These are phyloP conservation scores for Palloptera scutellata DNA, from an alignment of 2,888 invertebrate species.

Conservation along the genomic window DNA sequence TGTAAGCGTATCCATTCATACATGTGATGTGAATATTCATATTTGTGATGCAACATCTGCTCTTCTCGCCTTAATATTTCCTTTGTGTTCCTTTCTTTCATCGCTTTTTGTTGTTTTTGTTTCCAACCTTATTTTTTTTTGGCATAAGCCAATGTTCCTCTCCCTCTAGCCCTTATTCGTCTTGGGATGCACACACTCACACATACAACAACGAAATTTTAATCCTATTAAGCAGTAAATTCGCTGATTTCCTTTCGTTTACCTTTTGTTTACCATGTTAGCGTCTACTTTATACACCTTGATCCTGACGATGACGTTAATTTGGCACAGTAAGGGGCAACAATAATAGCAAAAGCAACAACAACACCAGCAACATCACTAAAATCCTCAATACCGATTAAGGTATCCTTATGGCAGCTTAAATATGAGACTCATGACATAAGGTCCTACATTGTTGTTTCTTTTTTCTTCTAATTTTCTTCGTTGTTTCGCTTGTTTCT, in stretches of 20 bases:
- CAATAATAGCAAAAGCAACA: constrained; percentile 5
- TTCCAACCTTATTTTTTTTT: neutral
- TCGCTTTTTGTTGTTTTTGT: neutral
- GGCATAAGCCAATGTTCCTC: constrained; percentile 7
- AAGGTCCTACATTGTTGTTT: neutral
- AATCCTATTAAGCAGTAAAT: neutral
- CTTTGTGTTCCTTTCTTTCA: neutral
- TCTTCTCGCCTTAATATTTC: neutral
- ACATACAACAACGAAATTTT: neutral
- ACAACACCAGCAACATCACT: constrained; percentile 4
- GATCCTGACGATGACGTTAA: constrained; percentile 18
- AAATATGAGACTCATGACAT: constrained; percentile 9
- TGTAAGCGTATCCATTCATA: too few species aligned
- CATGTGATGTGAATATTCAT: neutral
- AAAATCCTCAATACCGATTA: neutral
- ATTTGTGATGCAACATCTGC: neutral
- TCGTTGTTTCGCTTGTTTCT: too few species aligned
- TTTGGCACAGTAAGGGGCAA: constrained; percentile 7
- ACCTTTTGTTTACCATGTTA: neutral
- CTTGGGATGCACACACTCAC: constrained; percentile 2
- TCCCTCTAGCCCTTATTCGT: constrained; percentile 4
- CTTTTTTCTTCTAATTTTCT: too few species aligned
- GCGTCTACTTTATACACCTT: constrained; percentile 18
- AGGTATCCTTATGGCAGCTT: neutral
- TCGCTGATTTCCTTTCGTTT: neutral